Base-by-base conservation (phyloP, 2,888 invertebrate species). In the Rosalia funebris region DNA sequence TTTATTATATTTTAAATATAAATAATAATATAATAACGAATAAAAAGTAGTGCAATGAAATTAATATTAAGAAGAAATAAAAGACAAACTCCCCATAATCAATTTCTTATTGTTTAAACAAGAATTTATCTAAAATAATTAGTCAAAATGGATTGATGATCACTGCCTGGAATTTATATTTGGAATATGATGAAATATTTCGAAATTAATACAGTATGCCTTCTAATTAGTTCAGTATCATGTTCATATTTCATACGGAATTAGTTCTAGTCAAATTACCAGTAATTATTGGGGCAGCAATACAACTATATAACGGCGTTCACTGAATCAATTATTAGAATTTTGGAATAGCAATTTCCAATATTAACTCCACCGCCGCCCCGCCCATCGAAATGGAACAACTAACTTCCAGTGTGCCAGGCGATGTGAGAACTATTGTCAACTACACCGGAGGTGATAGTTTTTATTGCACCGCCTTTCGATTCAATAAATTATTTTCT, bases 401-500 rank as follows among this genome's bases (percentile, higher is more conserved):
- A 37, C 11, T 11, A 48, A 48, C 48, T 36, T 48, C 19, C 17
- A 37, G 37, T 25, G 32, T 14, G 36, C 17, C 36, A 11, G 36
- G 36, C 37, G 19, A 36, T 36, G 37, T 48, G 48, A 37, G 19
- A 48, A 48, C 48, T 48, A 19, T 37, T 37, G 37, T 48, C 19
- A 48, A 48, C 36, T 48, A 48, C 20, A 37, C 17, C 19, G 19
- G 32, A 19, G 19, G 7, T 25, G 34, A 37, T 48, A 48, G 15
- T 37, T 10, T 50, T 50, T 50, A 41, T 19, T 37, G 39, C 12
- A 17, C 34, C 14, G 7, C 36, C 17, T 11, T 48, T 50, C 17
- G 15, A 50, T 39, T 50, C 25, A 14, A 39, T 50, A 50, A 50
- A 50, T 50, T 50, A 50, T 50, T 25, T 16, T 3, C 50, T 20